These are phyloP conservation scores for Lamellibrachia satsuma DNA, from an alignment of 2,888 invertebrate species.

Conservation along the genomic window DNA sequence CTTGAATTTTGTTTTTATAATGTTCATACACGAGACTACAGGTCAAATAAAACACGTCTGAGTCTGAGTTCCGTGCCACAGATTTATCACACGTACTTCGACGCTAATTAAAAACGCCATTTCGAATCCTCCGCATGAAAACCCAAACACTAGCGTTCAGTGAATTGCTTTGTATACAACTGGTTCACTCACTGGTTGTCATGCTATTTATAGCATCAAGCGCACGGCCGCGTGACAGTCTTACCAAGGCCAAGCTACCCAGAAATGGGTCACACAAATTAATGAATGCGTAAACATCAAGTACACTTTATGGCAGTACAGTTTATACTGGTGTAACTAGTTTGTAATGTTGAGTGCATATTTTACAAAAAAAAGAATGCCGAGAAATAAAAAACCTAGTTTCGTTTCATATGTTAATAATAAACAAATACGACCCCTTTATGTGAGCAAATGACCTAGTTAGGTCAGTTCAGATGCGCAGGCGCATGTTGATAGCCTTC, in stretches of 20 bases:
- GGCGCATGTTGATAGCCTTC: slow-evolving; percentile 17
- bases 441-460: background rate
- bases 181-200: background rate
- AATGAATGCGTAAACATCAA: background rate
- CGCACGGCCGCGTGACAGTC: background rate
- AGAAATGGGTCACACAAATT: background rate
- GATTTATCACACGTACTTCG: background rate
- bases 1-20: too few relatives aligned
- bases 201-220: slow-evolving; percentile 2
- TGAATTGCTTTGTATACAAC: background rate
- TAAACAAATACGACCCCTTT: slow-evolving; percentile 11
- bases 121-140: background rate
- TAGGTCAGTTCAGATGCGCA: slow-evolving; percentile 17
- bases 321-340: background rate
- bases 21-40: too few relatives aligned
- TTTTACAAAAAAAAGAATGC: background rate
- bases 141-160: background rate
- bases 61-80: background rate
- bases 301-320: background rate
- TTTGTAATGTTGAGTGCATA: background rate
- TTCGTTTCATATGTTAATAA: background rate
- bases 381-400: background rate
- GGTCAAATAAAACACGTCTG: too few relatives aligned
- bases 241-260: background rate
- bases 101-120: background rate